phyloP scores from a whole-genome alignment of 2,797 vertebrate genomes.

The Acrossocheilus wenchowensis region DNA sequence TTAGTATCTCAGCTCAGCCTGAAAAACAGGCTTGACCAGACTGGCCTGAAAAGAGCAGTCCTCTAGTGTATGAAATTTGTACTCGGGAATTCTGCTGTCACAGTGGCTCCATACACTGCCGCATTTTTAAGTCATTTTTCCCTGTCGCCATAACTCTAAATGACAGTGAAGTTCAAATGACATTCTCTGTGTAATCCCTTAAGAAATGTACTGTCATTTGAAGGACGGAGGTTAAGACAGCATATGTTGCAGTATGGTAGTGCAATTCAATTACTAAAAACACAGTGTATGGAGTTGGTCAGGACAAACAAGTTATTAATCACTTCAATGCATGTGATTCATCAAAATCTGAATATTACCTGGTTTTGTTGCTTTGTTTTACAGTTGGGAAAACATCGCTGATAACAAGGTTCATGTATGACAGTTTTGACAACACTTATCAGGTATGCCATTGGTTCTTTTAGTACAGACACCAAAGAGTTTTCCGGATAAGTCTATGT shows the following conservation, averaged over 20 bases:
- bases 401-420: slow-evolving; percentile 86
- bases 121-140: slow-evolving; percentile 13
- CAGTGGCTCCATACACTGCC: not conserved
- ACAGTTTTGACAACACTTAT: slow-evolving; percentile 86
- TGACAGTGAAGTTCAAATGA: not conserved
- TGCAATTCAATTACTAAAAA: not conserved
- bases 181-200: not conserved
- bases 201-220: not conserved
- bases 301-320: slow-evolving; percentile 8
- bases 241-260: not conserved
- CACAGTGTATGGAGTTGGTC: not conserved
- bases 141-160: not conserved
- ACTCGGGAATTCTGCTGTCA: slow-evolving; percentile 20
- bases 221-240: slow-evolving; percentile 15
- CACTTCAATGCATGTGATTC: not conserved
- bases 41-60: slow-evolving; percentile 34
- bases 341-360: not conserved
- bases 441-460: slow-evolving; percentile 72
- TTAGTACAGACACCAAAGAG: not conserved
- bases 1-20: slow-evolving; percentile 22
- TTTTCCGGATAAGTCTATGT: not conserved
- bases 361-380: slow-evolving; percentile 63
- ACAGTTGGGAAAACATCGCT: slow-evolving; percentile 84
- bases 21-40: slow-evolving; percentile 58
- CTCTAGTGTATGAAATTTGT: slow-evolving; percentile 15